Evolutionary conservation across 2,113 vertebrate genomes (phyloP).

Genomic region (Aphelocoma coerulescens): DNA sequence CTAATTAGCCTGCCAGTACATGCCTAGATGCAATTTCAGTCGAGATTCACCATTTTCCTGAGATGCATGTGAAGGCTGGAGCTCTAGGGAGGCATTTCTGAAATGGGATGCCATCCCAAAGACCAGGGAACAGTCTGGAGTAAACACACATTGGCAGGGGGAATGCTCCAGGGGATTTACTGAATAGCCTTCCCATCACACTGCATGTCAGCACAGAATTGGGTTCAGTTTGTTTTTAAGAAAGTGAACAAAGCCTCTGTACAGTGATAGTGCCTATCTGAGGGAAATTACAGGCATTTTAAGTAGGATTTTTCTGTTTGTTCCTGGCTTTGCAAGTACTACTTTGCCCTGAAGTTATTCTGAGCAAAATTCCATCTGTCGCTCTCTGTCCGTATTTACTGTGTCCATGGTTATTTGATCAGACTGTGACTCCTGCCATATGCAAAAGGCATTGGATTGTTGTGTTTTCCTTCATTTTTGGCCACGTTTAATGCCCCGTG

Average conservation of each 20-base stretch:
- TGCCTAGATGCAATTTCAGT: neutral
- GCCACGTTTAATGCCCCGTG: neutral
- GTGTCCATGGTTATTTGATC: neutral
- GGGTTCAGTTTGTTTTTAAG: neutral
- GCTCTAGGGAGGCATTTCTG: neutral
- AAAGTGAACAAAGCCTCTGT: neutral
- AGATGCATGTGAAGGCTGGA: neutral
- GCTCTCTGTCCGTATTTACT: conserved; percentile 3
- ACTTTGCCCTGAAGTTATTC: conserved; percentile 4
- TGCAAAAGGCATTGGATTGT: neutral
- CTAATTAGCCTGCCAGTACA: neutral
- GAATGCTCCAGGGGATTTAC: neutral
- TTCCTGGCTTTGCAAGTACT: conserved; percentile 17
- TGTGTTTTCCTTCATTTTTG: neutral
- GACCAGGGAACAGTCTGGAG: neutral
- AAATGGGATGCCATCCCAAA: neutral
- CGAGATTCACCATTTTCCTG: neutral
- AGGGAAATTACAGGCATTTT: neutral
- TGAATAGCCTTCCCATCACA: neutral
- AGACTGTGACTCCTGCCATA: neutral
- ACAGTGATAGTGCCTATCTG: neutral
- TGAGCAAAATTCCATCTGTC: conserved; percentile 16
- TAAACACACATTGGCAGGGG: neutral
- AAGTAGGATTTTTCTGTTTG: conserved; percentile 8
- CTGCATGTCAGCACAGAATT: neutral